Evolutionary conservation across 2,797 vertebrate species (phyloP).

Genomic region (Sparus aurata): DNA sequence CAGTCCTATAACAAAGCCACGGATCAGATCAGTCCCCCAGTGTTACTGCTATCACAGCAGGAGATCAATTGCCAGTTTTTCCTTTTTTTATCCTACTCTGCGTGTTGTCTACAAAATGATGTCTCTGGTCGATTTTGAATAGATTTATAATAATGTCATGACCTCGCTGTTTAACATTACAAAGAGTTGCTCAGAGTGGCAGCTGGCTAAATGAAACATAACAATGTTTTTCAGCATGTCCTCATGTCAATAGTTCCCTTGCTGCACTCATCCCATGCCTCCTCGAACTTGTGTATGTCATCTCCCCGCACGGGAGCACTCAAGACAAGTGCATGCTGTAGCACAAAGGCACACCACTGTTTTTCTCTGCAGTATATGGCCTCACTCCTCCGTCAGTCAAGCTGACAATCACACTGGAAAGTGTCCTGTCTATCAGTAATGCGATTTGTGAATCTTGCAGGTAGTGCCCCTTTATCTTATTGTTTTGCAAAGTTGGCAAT

Average conservation of each 20-base stretch:
- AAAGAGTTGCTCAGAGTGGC: background rate
- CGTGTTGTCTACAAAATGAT: background rate
- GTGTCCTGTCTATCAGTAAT: background rate
- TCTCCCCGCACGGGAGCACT: constrained; percentile 9
- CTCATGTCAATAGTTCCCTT: constrained; percentile 16
- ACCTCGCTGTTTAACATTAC: constrained; percentile 11
- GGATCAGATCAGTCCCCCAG: background rate
- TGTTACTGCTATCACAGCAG: background rate
- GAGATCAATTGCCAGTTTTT: constrained; percentile 13
- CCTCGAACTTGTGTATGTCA: background rate
- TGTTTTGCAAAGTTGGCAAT: background rate
- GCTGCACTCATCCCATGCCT: background rate
- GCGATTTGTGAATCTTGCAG: background rate
- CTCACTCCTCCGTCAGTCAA: constrained; percentile 1
- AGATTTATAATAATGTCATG: background rate
- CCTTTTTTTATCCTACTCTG: background rate
- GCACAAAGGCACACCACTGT: background rate
- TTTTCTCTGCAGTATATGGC: background rate
- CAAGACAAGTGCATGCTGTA: background rate
- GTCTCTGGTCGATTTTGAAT: constrained; percentile 5
- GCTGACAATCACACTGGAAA: background rate
- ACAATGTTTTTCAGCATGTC: constrained; percentile 13
- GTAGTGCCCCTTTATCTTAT: background rate
- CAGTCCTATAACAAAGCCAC: background rate
- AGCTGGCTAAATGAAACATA: background rate